phyloP scores from a whole-genome alignment of 2,797 vertebrate species.

The Eulemur rubriventer region DNA sequence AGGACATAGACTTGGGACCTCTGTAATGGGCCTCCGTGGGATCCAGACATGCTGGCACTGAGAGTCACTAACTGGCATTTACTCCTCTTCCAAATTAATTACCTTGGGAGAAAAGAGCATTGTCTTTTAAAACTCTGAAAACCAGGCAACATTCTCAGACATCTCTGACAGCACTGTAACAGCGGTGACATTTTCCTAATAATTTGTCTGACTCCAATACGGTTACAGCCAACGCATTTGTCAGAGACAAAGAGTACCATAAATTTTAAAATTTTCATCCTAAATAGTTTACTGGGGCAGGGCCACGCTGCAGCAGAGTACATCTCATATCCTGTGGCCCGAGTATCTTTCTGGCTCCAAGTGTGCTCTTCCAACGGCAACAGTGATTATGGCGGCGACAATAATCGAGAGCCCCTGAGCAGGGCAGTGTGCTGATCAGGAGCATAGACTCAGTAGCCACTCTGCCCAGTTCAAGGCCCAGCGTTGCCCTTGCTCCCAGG shows the following conservation, averaged over 20 bases:
- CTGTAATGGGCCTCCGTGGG: fast-evolving
- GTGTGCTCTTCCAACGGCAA: neutral
- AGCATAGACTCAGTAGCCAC: neutral
- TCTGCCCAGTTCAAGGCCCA: too few species aligned
- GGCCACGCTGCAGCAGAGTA: fast-evolving
- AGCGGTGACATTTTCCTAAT: neutral
- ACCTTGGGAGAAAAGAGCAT: neutral
- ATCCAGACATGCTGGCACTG: neutral
- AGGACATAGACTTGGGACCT: too few species aligned
- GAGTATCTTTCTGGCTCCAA: neutral
- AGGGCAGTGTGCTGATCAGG: neutral
- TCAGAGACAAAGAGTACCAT: neutral
- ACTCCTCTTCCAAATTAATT: neutral
- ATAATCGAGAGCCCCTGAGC: neutral
- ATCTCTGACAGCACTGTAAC: neutral
- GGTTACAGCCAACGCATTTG: neutral
- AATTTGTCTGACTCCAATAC: neutral
- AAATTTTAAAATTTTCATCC: neutral
- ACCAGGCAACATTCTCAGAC: neutral
- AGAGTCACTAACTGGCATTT: constrained; percentile 46
- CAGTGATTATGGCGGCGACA: neutral
- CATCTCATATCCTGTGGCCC: too few species aligned
- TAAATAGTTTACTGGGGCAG: neutral
- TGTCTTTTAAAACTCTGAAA: constrained; percentile 29
- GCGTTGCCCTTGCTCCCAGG: neutral